phyloP scores from a whole-genome alignment of 2,797 vertebrate genomes.

The Cyprinodon diabolis region DNA sequence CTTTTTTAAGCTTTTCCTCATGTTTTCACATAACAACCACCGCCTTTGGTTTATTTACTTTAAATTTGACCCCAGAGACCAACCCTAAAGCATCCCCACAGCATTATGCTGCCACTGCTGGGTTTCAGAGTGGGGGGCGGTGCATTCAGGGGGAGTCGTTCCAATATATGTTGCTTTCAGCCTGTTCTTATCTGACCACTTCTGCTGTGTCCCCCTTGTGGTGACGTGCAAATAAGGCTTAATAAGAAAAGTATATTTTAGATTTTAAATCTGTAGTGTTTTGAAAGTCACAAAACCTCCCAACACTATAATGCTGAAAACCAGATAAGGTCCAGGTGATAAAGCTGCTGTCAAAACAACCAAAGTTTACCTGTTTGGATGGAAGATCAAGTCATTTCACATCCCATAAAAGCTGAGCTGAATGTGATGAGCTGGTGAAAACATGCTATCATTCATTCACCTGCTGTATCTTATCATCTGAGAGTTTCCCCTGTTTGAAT shows the following conservation, averaged over 20 bases:
- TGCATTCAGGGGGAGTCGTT: not conserved
- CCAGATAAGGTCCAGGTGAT: not conserved
- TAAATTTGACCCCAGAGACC: not conserved
- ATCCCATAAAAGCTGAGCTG: not conserved
- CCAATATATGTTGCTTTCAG: too few relatives aligned
- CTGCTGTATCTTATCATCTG: constrained; percentile 4
- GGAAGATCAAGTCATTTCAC: not conserved
- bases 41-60: not conserved
- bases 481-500: constrained; percentile 8
- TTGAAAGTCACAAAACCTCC: not conserved
- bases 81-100: not conserved
- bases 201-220: not conserved
- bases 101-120: not conserved
- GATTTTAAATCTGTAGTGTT: not conserved
- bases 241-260: not conserved
- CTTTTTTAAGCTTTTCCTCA: not conserved
- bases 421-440: not conserved
- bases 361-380: not conserved
- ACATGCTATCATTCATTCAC: not conserved
- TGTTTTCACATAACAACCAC: not conserved
- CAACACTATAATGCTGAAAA: not conserved
- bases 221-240: not conserved
- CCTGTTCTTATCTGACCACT: too few relatives aligned
- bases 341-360: not conserved
- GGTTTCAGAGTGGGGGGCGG: not conserved